Evolutionary conservation across 2,113 vertebrate genomes (phyloP).

Genomic region (Nycticorax nycticorax): DNA sequence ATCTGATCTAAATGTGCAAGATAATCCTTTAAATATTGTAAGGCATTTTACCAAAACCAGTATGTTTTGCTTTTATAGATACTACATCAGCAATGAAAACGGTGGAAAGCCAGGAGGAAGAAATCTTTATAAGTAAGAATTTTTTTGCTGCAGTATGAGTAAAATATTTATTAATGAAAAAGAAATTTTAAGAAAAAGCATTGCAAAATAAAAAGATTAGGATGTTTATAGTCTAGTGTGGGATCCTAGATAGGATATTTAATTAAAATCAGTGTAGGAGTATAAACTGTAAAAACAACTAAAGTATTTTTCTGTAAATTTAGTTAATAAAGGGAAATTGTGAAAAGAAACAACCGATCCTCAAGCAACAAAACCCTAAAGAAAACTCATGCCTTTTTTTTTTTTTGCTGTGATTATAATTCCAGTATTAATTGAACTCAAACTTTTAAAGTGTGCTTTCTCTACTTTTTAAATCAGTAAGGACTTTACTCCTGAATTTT

Average conservation of each 20-base stretch:
- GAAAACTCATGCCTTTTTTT: not conserved
- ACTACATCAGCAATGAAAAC: conserved; percentile 92
- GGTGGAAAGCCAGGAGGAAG: conserved; percentile 81
- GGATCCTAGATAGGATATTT: not conserved
- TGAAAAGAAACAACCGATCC: not conserved
- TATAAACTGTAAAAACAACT: not conserved
- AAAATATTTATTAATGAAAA: not conserved
- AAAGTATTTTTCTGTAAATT: not conserved
- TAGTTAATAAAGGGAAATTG: not conserved
- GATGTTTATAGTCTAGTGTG: not conserved
- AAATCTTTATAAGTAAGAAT: conserved; percentile 92
- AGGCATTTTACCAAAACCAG: not conserved
- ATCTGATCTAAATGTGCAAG: not conserved
- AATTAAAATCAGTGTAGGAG: not conserved
- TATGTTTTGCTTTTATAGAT: conserved; percentile 78
- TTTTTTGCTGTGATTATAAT: not conserved
- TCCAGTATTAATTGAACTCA: not conserved
- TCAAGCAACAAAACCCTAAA: not conserved
- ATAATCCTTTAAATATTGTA: not conserved
- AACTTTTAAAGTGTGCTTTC: not conserved
- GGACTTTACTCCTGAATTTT: not conserved
- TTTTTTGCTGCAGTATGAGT: not conserved
- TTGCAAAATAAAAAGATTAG: not conserved
- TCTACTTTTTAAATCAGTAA: not conserved
- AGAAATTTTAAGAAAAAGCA: not conserved